phyloP scores from a whole-genome alignment of 2,888 invertebrate genomes.

The Pogonocherus hispidulus region DNA sequence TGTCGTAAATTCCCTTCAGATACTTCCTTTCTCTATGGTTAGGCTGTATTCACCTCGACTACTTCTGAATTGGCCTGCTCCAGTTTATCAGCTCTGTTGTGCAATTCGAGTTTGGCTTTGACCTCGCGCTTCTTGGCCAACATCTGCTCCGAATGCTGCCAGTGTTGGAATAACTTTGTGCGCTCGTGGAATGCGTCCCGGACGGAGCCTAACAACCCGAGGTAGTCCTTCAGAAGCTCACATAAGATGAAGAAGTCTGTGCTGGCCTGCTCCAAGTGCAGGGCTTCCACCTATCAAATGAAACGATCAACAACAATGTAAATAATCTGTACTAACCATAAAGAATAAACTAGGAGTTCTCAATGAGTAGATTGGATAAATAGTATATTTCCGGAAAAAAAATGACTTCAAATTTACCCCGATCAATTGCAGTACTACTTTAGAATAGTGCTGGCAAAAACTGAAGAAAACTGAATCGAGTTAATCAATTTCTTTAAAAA shows the following conservation, averaged over 20 bases:
- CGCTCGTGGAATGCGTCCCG: conserved; percentile 85
- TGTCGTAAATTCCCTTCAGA: too few relatives aligned
- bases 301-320: conserved; percentile 22
- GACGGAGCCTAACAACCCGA: conserved; percentile 91
- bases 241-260: conserved; percentile 94
- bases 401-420: too few relatives aligned
- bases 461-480: too few relatives aligned
- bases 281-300: conserved; percentile 79
- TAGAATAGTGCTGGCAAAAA: too few relatives aligned
- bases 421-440: too few relatives aligned
- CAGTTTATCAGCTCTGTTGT: conserved; percentile 90
- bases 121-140: conserved; percentile 94
- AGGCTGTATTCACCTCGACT: conserved; percentile 86
- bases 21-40: too few relatives aligned
- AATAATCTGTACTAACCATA: too few relatives aligned
- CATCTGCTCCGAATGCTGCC: conserved; percentile 97
- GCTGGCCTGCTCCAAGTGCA: conserved; percentile 93
- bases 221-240: conserved; percentile 96
- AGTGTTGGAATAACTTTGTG: conserved; percentile 92
- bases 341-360: too few relatives aligned
- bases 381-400: too few relatives aligned
- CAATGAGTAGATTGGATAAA: too few relatives aligned
- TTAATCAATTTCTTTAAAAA: too few relatives aligned
- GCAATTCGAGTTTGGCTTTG: conserved; percentile 92
- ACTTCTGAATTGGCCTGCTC: conserved; percentile 93